Percentiles rank a stretch among this genome's conserved stretches.
Conservation (phyloP, 2,797 vertebrate species). For the Threskiornis aethiopicus region DNA sequence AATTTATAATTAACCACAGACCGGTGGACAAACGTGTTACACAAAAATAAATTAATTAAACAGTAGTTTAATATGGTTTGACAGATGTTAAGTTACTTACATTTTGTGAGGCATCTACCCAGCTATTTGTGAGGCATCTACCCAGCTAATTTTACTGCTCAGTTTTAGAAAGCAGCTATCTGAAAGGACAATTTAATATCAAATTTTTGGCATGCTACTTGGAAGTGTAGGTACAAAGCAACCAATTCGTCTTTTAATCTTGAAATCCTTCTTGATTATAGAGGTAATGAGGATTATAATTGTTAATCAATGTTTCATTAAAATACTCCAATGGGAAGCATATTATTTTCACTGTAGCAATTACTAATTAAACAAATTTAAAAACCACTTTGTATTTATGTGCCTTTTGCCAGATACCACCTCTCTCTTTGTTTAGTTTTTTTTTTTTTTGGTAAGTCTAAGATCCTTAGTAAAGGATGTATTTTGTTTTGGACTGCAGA, state of each 20-base stretch:
- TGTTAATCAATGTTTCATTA: slow-evolving; percentile 61
- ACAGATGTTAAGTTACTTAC: background rate
- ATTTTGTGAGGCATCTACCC: background rate
- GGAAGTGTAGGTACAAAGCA: background rate
- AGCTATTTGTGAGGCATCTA: background rate
- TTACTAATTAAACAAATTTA: slow-evolving; percentile 14
- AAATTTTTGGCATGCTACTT: background rate
- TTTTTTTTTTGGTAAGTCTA: background rate
- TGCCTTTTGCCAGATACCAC: background rate
- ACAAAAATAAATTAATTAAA: background rate
- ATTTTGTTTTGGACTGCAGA: background rate
- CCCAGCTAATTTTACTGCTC: background rate
- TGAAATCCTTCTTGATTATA: slow-evolving; percentile 55
- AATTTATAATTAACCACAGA: background rate
- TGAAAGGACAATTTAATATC: background rate
- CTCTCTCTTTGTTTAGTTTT: background rate
- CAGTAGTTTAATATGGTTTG: background rate
- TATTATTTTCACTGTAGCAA: slow-evolving; percentile 23
- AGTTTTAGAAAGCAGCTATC: background rate
- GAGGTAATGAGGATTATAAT: slow-evolving; percentile 40
- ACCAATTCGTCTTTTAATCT: background rate
- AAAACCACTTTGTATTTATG: background rate
- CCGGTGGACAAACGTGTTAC: background rate
- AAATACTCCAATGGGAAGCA: background rate
- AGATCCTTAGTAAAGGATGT: background rate